phyloP scores from a whole-genome alignment of 2,888 invertebrate species.

The Tetramorium bicarinatum region DNA sequence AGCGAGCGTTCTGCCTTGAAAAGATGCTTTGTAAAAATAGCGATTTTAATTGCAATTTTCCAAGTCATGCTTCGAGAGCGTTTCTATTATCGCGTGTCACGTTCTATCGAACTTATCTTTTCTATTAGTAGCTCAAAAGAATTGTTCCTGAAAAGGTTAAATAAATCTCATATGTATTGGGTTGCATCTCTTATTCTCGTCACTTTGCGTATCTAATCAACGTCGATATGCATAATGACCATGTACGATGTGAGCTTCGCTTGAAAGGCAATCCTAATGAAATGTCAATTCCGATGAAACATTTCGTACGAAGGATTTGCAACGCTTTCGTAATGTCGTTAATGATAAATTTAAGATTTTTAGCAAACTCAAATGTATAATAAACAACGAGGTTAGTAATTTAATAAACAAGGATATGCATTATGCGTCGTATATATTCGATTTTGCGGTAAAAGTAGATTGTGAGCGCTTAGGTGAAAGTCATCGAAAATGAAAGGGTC shows the following conservation, averaged over 20 bases:
- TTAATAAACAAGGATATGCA: conserved; percentile 42
- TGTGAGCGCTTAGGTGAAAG: conserved; percentile 64
- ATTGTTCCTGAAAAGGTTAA: conserved; percentile 44
- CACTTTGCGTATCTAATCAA: conserved; percentile 32
- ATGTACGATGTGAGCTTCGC: conserved; percentile 21
- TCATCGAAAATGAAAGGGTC: conserved; percentile 66
- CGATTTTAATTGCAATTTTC: conserved; percentile 24
- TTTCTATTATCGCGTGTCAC: conserved; percentile 16
- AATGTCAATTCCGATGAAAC: conserved; percentile 41
- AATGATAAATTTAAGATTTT: conserved; percentile 32
- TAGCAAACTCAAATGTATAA: background rate
- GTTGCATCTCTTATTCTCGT: conserved; percentile 36
- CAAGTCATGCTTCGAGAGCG: background rate
- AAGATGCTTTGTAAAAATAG: background rate
- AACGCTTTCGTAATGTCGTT: conserved; percentile 43
- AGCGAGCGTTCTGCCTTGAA: background rate
- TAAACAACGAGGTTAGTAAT: conserved; percentile 9
- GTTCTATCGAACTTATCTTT: conserved; percentile 3
- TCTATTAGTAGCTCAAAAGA: background rate
- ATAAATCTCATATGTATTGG: conserved; percentile 40
- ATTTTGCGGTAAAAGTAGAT: conserved; percentile 62
- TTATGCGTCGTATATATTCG: conserved; percentile 48
- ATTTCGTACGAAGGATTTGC: conserved; percentile 23
- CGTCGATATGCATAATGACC: conserved; percentile 42
- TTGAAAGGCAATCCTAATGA: conserved; percentile 48